These are phyloP conservation scores for Baryphthengus martii DNA, from an alignment of 2,113 vertebrate genomes.

Conservation along the genomic window DNA sequence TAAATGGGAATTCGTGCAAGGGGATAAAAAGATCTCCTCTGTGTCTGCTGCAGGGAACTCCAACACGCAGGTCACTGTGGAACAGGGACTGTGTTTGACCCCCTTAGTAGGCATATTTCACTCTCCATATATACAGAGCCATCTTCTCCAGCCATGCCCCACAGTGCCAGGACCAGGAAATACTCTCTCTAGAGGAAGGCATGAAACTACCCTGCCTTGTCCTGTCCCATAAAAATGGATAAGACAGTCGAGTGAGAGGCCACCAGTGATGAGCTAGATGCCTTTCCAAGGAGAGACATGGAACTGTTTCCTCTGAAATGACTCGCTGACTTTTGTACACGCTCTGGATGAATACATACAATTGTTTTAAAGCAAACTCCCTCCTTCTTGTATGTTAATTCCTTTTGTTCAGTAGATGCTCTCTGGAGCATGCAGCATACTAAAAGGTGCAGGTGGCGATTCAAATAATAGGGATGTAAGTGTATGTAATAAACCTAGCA, in stretches of 20 bases:
- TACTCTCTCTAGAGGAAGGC: not conserved
- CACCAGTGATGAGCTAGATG: not conserved
- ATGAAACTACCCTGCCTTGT: not conserved
- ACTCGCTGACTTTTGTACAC: not conserved
- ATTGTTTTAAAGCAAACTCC: not conserved
- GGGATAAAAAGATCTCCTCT: not conserved
- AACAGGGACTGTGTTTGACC: not conserved
- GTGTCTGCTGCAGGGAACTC: not conserved
- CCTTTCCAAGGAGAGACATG: not conserved
- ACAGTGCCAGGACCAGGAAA: not conserved
- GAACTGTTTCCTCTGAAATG: not conserved
- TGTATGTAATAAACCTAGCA: too few relatives aligned
- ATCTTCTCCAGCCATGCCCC: not conserved
- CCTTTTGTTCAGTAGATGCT: not conserved
- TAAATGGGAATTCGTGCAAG: not conserved
- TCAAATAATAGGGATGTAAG: not conserved
- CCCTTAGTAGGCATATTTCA: not conserved
- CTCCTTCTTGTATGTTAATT: not conserved
- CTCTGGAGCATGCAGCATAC: not conserved
- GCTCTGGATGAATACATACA: not conserved
- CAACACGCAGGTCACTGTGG: not conserved
- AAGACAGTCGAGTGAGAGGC: not conserved
- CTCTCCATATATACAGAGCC: not conserved
- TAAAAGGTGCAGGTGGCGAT: not conserved
- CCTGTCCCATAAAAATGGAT: not conserved